A percentile compares a stretch with the other conserved stretches of the same genome.
These are phyloP conservation scores for Cephalopterus ornatus DNA, from an alignment of 2,113 vertebrate species.

Conservation along the genomic window DNA sequence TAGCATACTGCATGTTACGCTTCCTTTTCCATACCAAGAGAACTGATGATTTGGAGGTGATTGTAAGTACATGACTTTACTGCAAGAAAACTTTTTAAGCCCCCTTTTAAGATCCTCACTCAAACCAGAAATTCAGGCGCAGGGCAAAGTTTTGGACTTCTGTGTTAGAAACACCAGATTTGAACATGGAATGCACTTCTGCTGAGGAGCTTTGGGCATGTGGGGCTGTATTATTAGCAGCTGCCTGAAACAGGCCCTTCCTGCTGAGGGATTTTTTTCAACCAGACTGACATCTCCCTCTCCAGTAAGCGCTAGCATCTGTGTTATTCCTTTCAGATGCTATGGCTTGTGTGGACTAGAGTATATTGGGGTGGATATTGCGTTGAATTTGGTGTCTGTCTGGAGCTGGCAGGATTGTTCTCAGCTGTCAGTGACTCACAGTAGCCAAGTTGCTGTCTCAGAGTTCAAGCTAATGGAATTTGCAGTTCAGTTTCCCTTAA, in stretches of 20 bases:
- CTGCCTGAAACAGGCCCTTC: background rate
- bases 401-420: constrained; percentile 11
- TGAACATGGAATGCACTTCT: background rate
- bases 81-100: background rate
- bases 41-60: background rate
- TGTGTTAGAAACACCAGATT: background rate
- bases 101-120: background rate
- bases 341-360: background rate
- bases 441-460: background rate
- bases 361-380: background rate
- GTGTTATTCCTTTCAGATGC: constrained; percentile 8
- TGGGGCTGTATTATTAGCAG: background rate
- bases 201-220: background rate
- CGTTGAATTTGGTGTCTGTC: background rate
- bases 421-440: constrained; percentile 58
- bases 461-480: constrained; percentile 50
- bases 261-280: background rate
- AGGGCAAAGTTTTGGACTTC: background rate
- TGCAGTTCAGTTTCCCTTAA: constrained; percentile 15
- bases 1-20: fast-evolving
- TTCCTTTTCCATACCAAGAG: background rate
- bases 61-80: fast-evolving
- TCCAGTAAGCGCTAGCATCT: background rate
- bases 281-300: background rate
- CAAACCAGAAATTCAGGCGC: background rate